Evolutionary conservation across 2,888 invertebrate species (phyloP).

Genomic region (Scaptomyza reducta): DNA sequence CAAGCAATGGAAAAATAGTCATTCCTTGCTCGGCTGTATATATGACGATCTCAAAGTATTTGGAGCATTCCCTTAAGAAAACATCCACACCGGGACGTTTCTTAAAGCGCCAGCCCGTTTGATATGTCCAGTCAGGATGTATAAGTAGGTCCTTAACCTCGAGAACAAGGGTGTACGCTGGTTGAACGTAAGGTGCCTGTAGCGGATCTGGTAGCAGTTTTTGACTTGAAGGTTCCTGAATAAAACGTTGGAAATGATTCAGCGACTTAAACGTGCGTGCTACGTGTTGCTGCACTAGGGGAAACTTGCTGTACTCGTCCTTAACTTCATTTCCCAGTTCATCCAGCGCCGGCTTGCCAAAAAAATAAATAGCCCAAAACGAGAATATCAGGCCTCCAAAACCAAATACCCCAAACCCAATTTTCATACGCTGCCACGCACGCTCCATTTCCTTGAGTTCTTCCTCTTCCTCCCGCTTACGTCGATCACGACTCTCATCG

Average conservation of each 20-base stretch:
- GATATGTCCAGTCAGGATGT: constrained; percentile 99
- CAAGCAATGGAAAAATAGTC: constrained; percentile 97
- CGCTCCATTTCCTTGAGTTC: constrained; percentile 88
- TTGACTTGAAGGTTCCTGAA: constrained; percentile 96
- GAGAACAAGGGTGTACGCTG: constrained; percentile 96
- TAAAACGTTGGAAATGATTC: constrained; percentile 90
- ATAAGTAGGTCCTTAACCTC: constrained; percentile 98
- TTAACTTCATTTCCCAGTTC: constrained; percentile 89
- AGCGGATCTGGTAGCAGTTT: constrained; percentile 97
- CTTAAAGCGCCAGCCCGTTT: constrained; percentile 99
- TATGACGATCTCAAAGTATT: constrained; percentile 97
- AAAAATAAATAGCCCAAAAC: constrained; percentile 87
- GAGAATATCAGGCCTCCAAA: constrained; percentile 86
- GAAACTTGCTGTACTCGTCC: constrained; percentile 90
- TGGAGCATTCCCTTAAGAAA: constrained; percentile 94
- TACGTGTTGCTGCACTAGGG: constrained; percentile 88
- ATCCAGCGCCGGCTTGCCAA: constrained; percentile 89
- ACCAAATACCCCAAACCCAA: constrained; percentile 87
- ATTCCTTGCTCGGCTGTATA: constrained; percentile 98
- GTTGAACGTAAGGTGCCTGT: constrained; percentile 95
- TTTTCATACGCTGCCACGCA: constrained; percentile 90
- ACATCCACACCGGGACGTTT: constrained; percentile 98
- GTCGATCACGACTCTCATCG: constrained; percentile 82
- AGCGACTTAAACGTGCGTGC: constrained; percentile 89
- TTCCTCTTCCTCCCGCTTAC: constrained; percentile 85